These are phyloP conservation scores for Acanthosoma haemorrhoidale DNA, from an alignment of 2,888 invertebrate genomes.

Conservation along the genomic window DNA sequence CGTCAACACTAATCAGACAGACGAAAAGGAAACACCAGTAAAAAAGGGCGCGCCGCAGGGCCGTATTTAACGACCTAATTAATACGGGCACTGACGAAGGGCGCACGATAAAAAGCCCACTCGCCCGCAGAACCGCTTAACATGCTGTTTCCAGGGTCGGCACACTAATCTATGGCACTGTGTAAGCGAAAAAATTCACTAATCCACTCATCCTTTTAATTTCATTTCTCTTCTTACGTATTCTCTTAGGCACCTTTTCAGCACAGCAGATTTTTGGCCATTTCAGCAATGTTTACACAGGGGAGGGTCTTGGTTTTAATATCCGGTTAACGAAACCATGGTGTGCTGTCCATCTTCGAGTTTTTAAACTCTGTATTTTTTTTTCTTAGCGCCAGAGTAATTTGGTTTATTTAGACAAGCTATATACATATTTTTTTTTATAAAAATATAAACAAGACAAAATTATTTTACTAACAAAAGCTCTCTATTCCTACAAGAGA, in stretches of 20 bases:
- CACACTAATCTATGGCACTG: constrained; percentile 5
- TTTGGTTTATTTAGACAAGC: too few species aligned
- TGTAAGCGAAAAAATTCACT: constrained; percentile 12
- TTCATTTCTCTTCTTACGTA: constrained; percentile 5
- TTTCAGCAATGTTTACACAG: too few species aligned
- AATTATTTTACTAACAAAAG: too few species aligned
- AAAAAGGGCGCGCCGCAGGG: background rate
- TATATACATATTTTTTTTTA: too few species aligned
- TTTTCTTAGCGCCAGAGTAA: too few species aligned
- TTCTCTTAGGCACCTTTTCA: background rate
- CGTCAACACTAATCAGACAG: background rate
- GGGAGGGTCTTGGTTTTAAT: too few species aligned
- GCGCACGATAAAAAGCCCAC: constrained; percentile 11
- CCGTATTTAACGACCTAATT: constrained; percentile 7
- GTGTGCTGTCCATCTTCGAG: too few species aligned
- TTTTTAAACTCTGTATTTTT: too few species aligned
- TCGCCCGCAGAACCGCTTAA: background rate
- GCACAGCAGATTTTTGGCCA: background rate
- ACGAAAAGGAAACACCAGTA: background rate
- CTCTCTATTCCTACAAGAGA: too few species aligned
- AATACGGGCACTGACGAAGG: background rate
- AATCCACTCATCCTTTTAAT: constrained; percentile 2
- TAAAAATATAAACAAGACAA: too few species aligned
- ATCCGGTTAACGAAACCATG: too few species aligned
- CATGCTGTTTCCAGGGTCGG: background rate